A percentile compares a stretch with the other conserved stretches of the same genome.
These are phyloP conservation scores for Lasioglossum pauxillum DNA, from an alignment of 2,888 invertebrate species.

Conservation along the genomic window DNA sequence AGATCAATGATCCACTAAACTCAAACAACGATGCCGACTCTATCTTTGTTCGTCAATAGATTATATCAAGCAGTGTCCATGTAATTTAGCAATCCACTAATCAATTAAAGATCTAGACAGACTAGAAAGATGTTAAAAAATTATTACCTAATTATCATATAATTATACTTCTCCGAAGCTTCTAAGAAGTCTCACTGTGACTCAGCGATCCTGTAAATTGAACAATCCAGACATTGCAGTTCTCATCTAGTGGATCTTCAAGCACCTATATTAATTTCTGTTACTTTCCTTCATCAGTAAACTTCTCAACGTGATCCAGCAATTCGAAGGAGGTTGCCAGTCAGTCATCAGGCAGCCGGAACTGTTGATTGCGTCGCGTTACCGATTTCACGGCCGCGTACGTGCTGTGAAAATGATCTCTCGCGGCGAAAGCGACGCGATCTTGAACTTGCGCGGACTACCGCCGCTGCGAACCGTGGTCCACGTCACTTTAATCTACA, in stretches of 20 bases:
- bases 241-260: not conserved
- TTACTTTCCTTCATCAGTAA: not conserved
- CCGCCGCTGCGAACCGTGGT: conserved; percentile 19
- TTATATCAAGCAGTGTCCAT: not conserved
- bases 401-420: conserved; percentile 75
- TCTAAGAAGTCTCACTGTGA: not conserved
- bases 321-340: not conserved
- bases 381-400: conserved; percentile 75
- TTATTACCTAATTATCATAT: not conserved
- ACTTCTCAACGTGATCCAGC: not conserved
- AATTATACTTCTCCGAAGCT: not conserved
- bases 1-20: not conserved
- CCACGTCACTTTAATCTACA: not conserved
- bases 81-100: not conserved
- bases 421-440: conserved; percentile 79
- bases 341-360: conserved; percentile 61
- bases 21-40: not conserved
- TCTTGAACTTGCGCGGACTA: conserved; percentile 34
- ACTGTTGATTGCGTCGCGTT: conserved; percentile 51
- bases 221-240: not conserved
- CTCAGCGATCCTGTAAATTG: not conserved
- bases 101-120: not conserved
- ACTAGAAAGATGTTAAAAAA: not conserved
- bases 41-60: not conserved
- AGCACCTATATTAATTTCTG: not conserved